Conservation (phyloP, 2,888 invertebrate species). For the Myathropa florea region DNA sequence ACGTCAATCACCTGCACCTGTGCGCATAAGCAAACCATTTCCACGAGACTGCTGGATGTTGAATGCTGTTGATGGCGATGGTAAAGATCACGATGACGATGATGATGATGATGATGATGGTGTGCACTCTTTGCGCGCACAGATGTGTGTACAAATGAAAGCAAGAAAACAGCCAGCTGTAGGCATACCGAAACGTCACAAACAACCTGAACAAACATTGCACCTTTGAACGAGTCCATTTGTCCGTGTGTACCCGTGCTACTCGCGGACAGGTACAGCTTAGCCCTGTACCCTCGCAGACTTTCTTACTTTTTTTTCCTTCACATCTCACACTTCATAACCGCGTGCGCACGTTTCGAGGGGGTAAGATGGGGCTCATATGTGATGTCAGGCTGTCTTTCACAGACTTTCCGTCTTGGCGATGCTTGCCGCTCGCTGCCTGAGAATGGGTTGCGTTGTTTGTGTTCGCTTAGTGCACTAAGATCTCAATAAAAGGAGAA, state of each 20-base stretch:
- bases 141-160: neutral
- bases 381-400: conserved; percentile 11
- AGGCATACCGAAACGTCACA: conserved; percentile 70
- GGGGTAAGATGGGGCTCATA: neutral
- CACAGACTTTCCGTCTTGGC: conserved; percentile 1
- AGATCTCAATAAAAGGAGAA: conserved; percentile 35
- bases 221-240: conserved; percentile 70
- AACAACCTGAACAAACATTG: conserved; percentile 69
- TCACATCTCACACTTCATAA: conserved; percentile 54
- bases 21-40: conserved; percentile 42
- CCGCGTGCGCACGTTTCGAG: neutral
- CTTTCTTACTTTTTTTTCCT: conserved; percentile 11
- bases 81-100: neutral
- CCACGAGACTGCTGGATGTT: conserved; percentile 35
- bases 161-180: conserved; percentile 30
- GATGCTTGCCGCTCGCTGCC: neutral
- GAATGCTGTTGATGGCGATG: too few species aligned
- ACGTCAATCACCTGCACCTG: conserved; percentile 66
- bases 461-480: conserved; percentile 15
- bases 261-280: conserved; percentile 49
- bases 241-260: conserved; percentile 25
- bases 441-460: neutral
- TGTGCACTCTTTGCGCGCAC: neutral
- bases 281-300: conserved; percentile 27
- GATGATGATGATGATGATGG: neutral